Conservation (phyloP, 2,113 vertebrate genomes). For the Datnioides undecimradiatus region DNA sequence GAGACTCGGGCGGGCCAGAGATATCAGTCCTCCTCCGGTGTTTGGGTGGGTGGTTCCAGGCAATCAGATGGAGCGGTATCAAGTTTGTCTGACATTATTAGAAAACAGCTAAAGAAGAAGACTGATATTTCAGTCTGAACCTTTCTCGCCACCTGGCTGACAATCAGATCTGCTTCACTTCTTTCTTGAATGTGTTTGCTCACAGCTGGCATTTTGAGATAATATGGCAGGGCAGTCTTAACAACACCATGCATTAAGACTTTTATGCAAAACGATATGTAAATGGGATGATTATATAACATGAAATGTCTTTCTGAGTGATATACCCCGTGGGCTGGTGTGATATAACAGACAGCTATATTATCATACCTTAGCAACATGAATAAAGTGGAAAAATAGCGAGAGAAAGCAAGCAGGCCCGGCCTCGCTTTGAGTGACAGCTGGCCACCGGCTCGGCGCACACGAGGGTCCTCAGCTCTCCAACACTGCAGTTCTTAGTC, state of each 20-base stretch:
- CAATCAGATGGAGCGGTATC: constrained; percentile 23
- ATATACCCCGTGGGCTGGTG: constrained; percentile 68
- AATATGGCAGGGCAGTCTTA: constrained; percentile 22
- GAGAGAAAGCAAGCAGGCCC: neutral
- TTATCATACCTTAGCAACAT: constrained; percentile 50
- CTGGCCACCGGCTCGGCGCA: constrained; percentile 34
- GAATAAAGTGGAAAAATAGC: constrained; percentile 38
- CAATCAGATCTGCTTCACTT: constrained; percentile 30
- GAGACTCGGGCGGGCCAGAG: neutral
- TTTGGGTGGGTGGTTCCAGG: constrained; percentile 30
- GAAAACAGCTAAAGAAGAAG: constrained; percentile 20
- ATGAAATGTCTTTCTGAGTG: constrained; percentile 58
- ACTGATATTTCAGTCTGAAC: neutral
- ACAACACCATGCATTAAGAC: constrained; percentile 18
- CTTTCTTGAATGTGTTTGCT: constrained; percentile 16
- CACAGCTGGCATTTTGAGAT: constrained; percentile 40
- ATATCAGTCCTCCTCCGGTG: constrained; percentile 8
- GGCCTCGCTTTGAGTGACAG: constrained; percentile 60
- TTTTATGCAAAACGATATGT: constrained; percentile 63
- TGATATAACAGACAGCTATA: constrained; percentile 68
- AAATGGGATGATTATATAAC: constrained; percentile 69
- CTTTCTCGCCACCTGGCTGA: constrained; percentile 1
- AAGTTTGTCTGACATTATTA: constrained; percentile 25
- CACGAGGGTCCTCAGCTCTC: constrained; percentile 39
- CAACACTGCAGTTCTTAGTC: constrained; percentile 37